phyloP scores from a whole-genome alignment of 2,113 vertebrate genomes.

The Hydrochoerus hydrochaeris region DNA sequence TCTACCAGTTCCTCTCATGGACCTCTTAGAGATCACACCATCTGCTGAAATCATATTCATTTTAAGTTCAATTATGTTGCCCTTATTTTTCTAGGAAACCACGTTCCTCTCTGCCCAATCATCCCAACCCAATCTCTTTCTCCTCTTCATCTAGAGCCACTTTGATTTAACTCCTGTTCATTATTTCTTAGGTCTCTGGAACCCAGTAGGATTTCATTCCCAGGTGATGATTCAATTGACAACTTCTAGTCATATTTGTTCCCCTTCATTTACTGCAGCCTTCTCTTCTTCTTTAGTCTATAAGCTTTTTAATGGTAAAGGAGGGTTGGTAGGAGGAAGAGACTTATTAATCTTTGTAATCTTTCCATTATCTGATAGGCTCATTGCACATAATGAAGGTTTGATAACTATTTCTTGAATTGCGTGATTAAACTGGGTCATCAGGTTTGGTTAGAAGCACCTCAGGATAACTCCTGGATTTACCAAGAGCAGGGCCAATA shows the following conservation, averaged over 20 bases:
- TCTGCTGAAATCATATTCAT: conserved; percentile 34
- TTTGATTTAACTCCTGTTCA: neutral
- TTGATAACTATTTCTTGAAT: conserved; percentile 75
- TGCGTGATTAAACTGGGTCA: conserved; percentile 60
- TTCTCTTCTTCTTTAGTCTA: neutral
- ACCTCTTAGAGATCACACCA: neutral
- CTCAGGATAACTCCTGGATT: conserved; percentile 20
- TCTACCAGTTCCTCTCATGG: neutral
- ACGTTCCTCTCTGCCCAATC: neutral
- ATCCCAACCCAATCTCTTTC: neutral
- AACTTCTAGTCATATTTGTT: neutral
- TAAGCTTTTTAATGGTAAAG: conserved; percentile 34
- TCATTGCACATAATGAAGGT: conserved; percentile 42
- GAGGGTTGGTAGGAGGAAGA: neutral
- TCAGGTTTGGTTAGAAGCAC: conserved; percentile 6
- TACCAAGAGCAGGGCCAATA: conserved; percentile 32
- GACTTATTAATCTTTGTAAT: conserved; percentile 60
- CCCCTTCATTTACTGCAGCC: neutral
- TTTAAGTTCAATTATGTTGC: conserved; percentile 24
- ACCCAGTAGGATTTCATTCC: conserved; percentile 3
- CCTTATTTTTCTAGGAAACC: neutral
- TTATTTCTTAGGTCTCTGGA: neutral
- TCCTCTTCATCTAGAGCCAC: neutral
- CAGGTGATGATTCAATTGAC: neutral
- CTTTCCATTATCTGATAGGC: conserved; percentile 60